Evolutionary conservation across 2,797 vertebrate species (phyloP).

Genomic region (Toxotes lorentzi): DNA sequence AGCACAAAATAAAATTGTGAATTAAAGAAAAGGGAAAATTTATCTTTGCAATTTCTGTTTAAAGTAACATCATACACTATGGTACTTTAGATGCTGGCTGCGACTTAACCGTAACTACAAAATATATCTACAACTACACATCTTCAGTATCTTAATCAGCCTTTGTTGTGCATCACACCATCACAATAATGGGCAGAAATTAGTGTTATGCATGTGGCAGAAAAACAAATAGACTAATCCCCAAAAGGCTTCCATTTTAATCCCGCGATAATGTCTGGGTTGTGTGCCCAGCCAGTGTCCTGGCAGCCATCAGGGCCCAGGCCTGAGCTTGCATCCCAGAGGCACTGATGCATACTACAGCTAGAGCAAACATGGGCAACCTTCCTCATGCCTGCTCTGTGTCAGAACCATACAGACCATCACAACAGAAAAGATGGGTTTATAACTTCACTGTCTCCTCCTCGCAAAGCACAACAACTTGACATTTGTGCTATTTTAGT

Average conservation of each 20-base stretch:
- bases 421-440: constrained; percentile 17
- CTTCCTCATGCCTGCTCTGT: constrained; percentile 60
- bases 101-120: neutral
- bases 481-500: constrained; percentile 4
- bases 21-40: neutral
- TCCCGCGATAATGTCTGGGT: constrained; percentile 78
- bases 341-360: constrained; percentile 73
- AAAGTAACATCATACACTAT: neutral
- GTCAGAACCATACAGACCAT: constrained; percentile 41
- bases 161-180: neutral
- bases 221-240: constrained; percentile 70
- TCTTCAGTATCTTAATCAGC: neutral
- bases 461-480: neutral
- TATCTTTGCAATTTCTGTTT: neutral
- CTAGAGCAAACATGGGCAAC: constrained; percentile 75
- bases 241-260: constrained; percentile 75
- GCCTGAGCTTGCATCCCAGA: constrained; percentile 73
- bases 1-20: neutral
- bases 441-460: neutral
- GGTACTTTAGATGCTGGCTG: neutral
- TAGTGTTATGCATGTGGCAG: constrained; percentile 52
- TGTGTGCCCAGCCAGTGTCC: constrained; percentile 70
- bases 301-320: constrained; percentile 69
- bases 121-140: neutral
- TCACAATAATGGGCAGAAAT: constrained; percentile 51